Percentiles rank a stretch among this genome's conserved stretches.
Conservation (phyloP, 2,113 vertebrate species). For the Solea solea region DNA sequence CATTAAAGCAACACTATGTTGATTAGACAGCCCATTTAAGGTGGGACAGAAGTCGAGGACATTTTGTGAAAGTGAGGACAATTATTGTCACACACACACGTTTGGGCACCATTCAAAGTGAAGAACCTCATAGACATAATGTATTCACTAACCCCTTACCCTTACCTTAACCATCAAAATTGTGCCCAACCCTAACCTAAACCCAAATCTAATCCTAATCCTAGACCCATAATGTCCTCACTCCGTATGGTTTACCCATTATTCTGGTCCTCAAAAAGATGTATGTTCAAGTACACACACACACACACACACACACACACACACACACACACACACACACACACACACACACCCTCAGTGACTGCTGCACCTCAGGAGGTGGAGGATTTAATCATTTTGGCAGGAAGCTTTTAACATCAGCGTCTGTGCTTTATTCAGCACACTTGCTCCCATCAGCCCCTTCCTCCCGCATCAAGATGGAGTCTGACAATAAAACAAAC, state of each 20-base stretch:
- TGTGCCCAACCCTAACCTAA: too few relatives aligned
- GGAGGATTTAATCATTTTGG: constrained; percentile 67
- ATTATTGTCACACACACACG: too few relatives aligned
- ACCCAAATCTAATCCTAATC: too few relatives aligned
- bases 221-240: too few relatives aligned
- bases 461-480: constrained; percentile 6
- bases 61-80: too few relatives aligned
- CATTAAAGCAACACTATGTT: constrained; percentile 34
- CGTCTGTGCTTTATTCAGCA: constrained; percentile 62
- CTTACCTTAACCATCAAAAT: too few relatives aligned
- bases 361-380: constrained; percentile 47
- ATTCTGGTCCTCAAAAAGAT: too few relatives aligned
- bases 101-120: too few relatives aligned
- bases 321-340: constrained; percentile 25
- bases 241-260: too few relatives aligned
- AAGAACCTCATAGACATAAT: too few relatives aligned
- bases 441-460: constrained; percentile 34
- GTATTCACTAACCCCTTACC: too few relatives aligned
- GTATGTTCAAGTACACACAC: too few relatives aligned
- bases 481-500: constrained; percentile 43
- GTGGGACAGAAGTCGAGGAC: background rate
- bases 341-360: constrained; percentile 39
- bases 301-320: constrained; percentile 21
- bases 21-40: constrained; percentile 68
- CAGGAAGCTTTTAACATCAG: constrained; percentile 65